Percentiles rank a stretch among this genome's conserved stretches.
Evolutionary conservation across 1,140 invertebrate genomes (phyloP).

Genomic region (Sogatella furcifera): DNA sequence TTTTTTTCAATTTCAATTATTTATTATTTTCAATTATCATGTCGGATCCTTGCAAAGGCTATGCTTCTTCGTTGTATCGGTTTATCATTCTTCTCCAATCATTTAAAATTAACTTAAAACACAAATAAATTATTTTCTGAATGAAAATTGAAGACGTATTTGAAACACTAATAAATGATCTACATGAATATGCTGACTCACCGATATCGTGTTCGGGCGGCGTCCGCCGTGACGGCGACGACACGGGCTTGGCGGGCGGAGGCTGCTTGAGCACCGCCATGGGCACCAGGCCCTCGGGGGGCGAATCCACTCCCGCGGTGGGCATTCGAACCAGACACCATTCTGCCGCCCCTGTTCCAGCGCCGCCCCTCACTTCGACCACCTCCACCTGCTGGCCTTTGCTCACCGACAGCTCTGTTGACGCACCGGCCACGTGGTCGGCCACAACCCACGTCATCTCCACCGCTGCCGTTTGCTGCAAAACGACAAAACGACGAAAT

Average conservation of each 20-base stretch:
- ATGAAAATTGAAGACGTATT: too few relatives aligned
- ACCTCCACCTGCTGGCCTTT: conserved; percentile 91
- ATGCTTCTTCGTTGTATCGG: too few relatives aligned
- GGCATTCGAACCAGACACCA: conserved; percentile 51
- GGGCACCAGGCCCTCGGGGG: conserved; percentile 71
- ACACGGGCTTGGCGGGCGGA: conserved; percentile 29
- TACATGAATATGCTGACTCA: conserved; percentile 16
- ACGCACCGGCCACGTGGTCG: conserved; percentile 57
- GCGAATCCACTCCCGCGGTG: conserved; percentile 42
- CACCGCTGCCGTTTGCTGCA: conserved; percentile 32
- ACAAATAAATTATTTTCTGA: too few relatives aligned
- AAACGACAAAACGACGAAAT: too few relatives aligned
- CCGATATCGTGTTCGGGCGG: conserved; percentile 25
- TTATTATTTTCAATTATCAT: too few relatives aligned
- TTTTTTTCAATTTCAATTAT: too few relatives aligned
- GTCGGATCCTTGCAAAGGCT: too few relatives aligned
- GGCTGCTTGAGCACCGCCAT: conserved; percentile 72
- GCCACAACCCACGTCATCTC: conserved; percentile 82
- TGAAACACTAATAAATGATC: too few relatives aligned
- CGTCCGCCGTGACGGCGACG: conserved; percentile 45
- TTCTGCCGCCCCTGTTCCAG: conserved; percentile 22
- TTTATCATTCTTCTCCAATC: too few relatives aligned
- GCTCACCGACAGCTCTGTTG: conserved; percentile 61
- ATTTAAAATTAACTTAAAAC: too few relatives aligned
- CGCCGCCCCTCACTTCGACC: conserved; percentile 55